Evolutionary conservation across 2,888 invertebrate genomes (phyloP), one percentile per base, ranked within the genome.

Genomic region (Cephus pulcher): DNA sequence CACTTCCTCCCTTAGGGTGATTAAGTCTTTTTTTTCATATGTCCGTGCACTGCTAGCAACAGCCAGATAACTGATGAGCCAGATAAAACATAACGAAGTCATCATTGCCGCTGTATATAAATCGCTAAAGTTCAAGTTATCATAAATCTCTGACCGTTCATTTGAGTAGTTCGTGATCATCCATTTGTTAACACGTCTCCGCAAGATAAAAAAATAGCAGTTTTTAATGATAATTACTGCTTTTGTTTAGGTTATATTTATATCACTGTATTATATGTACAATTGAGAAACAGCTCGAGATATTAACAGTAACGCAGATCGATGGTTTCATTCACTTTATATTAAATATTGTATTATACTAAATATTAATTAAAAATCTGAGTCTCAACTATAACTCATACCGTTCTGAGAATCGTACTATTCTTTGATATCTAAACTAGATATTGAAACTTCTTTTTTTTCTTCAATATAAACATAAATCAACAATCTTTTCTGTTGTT

Each of bases 1-100:
- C 0, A 98, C 98, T 92, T 98, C 97, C 89, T 98, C 96, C 84
- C 98, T 86, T 12, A 90, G 80, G 3, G 82, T 81, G 4, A 87
- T 77, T 23, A 91, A 76, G 75, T 91, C 91, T 73, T 87, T 87
- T 76, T 87, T 90, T 33, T 88, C 86, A 79, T 90, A 90, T 75
- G 87, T 89, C 80, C 85, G 86, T 34, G 87, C 80, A 1, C 88
- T 86, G 32, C 23, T 23, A 71, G 9, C 33, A 30, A 30, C 3
- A 30, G 71, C 3, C 30, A 71, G 30, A 30, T 33, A 71, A 71
- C 32, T 71, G 71, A 71, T 32, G 71, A 71, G 33, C 23, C 30
- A 56, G 6, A 56, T 23, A 56, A 56, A 56, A 9, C 56, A 23
- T 56, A 56, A 56, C 56, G 23, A 23, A 56, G 9, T 56, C 56